A percentile compares a stretch with the other conserved stretches of the same genome.
Evolutionary conservation across 2,797 vertebrate species (phyloP).

Genomic region (Anguilla pacifica): DNA sequence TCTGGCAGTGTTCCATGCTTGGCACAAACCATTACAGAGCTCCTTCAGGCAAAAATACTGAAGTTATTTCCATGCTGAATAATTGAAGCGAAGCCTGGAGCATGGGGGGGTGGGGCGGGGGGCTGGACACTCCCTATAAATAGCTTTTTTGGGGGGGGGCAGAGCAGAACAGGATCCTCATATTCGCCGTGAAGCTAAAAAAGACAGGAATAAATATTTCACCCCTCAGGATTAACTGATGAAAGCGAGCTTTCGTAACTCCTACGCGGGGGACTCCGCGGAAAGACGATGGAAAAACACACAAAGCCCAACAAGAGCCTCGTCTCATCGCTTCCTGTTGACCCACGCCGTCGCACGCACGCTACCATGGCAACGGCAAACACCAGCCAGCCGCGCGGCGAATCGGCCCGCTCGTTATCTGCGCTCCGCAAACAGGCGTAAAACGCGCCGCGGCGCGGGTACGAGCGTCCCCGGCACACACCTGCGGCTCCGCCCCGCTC

Average conservation of each 20-base stretch:
- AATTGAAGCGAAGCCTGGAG: background rate
- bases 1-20: background rate
- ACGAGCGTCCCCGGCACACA: too few relatives aligned
- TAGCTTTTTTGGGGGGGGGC: background rate
- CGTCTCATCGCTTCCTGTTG: background rate
- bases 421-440: background rate
- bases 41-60: background rate
- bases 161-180: background rate
- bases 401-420: background rate
- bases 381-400: slow-evolving; percentile 7
- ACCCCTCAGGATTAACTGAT: too few relatives aligned
- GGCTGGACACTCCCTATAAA: background rate
- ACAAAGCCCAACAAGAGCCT: background rate
- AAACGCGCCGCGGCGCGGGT: too few relatives aligned
- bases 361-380: slow-evolving; percentile 3
- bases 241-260: background rate
- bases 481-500: too few relatives aligned
- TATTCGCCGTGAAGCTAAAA: background rate
- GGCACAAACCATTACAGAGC: background rate
- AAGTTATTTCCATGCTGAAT: background rate
- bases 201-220: background rate
- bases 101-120: background rate
- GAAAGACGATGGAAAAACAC: background rate
- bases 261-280: background rate
- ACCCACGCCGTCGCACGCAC: background rate